Base-by-base conservation (phyloP, 2,113 vertebrate genomes). In the Pungitius pungitius region DNA sequence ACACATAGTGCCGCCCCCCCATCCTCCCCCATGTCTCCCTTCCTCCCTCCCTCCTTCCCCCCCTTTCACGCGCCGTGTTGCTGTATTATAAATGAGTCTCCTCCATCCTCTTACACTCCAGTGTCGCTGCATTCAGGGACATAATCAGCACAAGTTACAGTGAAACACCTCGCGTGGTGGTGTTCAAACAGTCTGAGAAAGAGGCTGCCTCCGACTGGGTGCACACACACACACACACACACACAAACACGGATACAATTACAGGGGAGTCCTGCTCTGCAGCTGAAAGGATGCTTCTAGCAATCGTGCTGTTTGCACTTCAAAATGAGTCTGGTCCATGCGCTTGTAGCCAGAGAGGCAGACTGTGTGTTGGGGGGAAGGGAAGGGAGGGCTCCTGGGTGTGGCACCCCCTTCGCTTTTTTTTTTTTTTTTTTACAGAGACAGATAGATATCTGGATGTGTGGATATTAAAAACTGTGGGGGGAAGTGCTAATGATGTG, bases 21-120 rank as follows among this genome's bases (percentile, higher is more conserved):
- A 51, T 39, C 45, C 63, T 26, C 30, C 40, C 40, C 61, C 58
- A 45, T 27, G 49, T 18, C 47, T 22, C 59, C 20, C 45, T 1
- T 39, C 33, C 26, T 27, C 69, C 49, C n/a, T 55, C 43, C 49
- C 47, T 39, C 55, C 45, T 40, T 67, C 33, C 30, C 39, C 39
- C 61, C 58, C 51, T 27, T 54, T n/a, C 47, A 35, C 59, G n/a
- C 47, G 4, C 43, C 62, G 30, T 3, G 14, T 39, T 67, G 37
- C 77, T 88, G 70, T 82, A 83, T 89, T 82, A 89, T 69, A 82
- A 78, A 90, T 73, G 45, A 81, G 76, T 65, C 73, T 85, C 81
- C 77, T 80, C 84, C 71, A 59, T 88, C 67, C 82, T 40, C 68
- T 78, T 81, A 69, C 80, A 79, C 81, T 80, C 80, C 66, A 78